Evolutionary conservation across 2,797 vertebrate species (phyloP).

Genomic region (Cirrhinus mrigala): DNA sequence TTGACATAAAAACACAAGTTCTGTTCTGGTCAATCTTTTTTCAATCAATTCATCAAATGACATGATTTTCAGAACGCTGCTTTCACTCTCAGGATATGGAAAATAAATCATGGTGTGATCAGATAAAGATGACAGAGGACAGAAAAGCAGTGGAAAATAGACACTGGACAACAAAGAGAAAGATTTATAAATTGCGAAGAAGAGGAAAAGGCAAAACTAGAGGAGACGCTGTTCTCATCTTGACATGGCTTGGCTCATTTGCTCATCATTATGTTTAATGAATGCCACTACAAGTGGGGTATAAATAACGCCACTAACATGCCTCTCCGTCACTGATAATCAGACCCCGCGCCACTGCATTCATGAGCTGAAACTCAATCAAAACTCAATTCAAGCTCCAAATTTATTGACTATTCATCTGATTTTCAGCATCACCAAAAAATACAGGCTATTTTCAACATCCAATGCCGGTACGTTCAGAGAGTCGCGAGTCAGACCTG

Average conservation of each 20-base stretch:
- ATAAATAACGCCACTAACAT: constrained; percentile 47
- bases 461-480: neutral
- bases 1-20: too few species aligned
- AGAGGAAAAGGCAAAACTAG: neutral
- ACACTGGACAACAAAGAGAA: constrained; percentile 46
- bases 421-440: constrained; percentile 22
- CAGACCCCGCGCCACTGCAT: constrained; percentile 11
- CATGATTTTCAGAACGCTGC: neutral
- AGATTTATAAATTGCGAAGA: neutral
- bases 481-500: neutral
- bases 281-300: constrained; percentile 34
- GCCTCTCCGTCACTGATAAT: constrained; percentile 36
- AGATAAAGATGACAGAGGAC: constrained; percentile 4
- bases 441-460: neutral
- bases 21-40: neutral
- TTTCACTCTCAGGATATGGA: neutral
- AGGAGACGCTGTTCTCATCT: constrained; percentile 27
- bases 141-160: constrained; percentile 20
- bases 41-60: neutral
- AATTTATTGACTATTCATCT: constrained; percentile 40
- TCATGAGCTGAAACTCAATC: constrained; percentile 29
- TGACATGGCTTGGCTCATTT: constrained; percentile 41
- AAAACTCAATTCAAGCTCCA: constrained; percentile 24
- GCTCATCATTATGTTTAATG: constrained; percentile 51
- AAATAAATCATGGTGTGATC: constrained; percentile 15